Conservation (phyloP, 2,888 invertebrate genomes). For the Apoderus coryli region DNA sequence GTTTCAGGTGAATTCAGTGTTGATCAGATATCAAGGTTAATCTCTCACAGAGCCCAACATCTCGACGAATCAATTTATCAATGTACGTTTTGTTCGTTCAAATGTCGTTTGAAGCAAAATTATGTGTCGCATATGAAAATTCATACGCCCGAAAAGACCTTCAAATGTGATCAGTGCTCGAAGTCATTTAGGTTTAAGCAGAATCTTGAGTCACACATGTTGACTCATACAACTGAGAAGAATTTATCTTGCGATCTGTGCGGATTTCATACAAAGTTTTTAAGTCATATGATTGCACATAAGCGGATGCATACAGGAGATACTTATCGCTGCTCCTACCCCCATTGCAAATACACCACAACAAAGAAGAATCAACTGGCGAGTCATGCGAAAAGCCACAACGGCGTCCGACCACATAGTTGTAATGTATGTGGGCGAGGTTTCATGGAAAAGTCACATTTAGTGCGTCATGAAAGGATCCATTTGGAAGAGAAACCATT, state of each 20-base stretch:
- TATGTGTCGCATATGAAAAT: slow-evolving; percentile 42
- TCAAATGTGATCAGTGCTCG: slow-evolving; percentile 42
- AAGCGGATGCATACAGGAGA: slow-evolving; percentile 49
- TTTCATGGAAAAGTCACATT: slow-evolving; percentile 52
- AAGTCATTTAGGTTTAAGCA: slow-evolving; percentile 43
- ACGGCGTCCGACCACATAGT: slow-evolving; percentile 32
- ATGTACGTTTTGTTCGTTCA: slow-evolving; percentile 40
- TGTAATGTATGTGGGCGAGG: slow-evolving; percentile 38
- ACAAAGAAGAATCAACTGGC: slow-evolving; percentile 49
- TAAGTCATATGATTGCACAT: slow-evolving; percentile 49
- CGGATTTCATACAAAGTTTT: slow-evolving; percentile 50
- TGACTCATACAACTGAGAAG: slow-evolving; percentile 39
- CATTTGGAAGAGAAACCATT: slow-evolving; percentile 49
- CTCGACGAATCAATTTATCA: slow-evolving; percentile 34
- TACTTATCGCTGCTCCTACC: slow-evolving; percentile 45
- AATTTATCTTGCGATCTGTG: slow-evolving; percentile 51
- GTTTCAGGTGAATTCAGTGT: slow-evolving; percentile 28
- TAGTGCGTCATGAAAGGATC: slow-evolving; percentile 49
- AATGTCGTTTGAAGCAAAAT: slow-evolving; percentile 42
- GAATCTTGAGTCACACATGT: slow-evolving; percentile 42
- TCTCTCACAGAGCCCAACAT: slow-evolving; percentile 45
- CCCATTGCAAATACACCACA: slow-evolving; percentile 45
- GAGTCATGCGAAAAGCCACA: slow-evolving; percentile 50
- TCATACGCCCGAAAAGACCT: slow-evolving; percentile 43
- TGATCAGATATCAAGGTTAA: slow-evolving; percentile 38